Evolutionary conservation across 2,888 invertebrate species (phyloP).

Genomic region (Brachyptera risi): DNA sequence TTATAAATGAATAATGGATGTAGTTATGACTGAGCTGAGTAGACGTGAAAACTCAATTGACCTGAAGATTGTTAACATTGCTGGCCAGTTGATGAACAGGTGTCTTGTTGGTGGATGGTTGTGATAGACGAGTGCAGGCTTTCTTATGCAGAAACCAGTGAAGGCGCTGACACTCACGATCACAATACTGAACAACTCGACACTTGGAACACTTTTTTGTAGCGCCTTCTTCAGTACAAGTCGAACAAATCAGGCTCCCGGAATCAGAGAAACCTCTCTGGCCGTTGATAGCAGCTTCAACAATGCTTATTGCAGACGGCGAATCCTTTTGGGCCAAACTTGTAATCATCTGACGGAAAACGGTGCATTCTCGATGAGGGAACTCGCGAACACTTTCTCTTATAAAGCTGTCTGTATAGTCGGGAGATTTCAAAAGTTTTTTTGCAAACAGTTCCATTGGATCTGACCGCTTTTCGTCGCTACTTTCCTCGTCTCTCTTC

Average conservation of each 20-base stretch:
- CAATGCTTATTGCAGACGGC: constrained; percentile 63
- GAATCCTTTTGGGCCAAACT: constrained; percentile 71
- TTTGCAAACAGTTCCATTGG: constrained; percentile 70
- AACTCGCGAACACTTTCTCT: constrained; percentile 86
- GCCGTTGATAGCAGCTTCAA: constrained; percentile 82
- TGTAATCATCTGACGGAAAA: constrained; percentile 81
- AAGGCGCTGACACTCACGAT: constrained; percentile 87
- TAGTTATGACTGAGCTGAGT: too few species aligned
- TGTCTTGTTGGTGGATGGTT: constrained; percentile 35
- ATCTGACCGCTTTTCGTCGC: constrained; percentile 58
- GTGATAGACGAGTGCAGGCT: constrained; percentile 63
- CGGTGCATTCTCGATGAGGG: constrained; percentile 82
- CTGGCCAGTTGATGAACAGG: background rate
- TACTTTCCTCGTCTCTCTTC: constrained; percentile 34
- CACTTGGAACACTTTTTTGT: constrained; percentile 93
- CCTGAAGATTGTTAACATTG: background rate
- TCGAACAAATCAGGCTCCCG: constrained; percentile 66
- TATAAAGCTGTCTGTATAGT: constrained; percentile 64
- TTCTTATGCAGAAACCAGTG: constrained; percentile 93
- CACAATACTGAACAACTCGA: constrained; percentile 90
- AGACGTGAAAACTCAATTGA: too few species aligned
- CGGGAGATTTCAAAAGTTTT: constrained; percentile 66
- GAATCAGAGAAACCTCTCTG: constrained; percentile 71
- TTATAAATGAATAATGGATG: too few species aligned
- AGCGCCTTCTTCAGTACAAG: constrained; percentile 86